These are phyloP conservation scores for Tholera decimalis DNA, from an alignment of 2,888 invertebrate genomes.

Conservation along the genomic window DNA sequence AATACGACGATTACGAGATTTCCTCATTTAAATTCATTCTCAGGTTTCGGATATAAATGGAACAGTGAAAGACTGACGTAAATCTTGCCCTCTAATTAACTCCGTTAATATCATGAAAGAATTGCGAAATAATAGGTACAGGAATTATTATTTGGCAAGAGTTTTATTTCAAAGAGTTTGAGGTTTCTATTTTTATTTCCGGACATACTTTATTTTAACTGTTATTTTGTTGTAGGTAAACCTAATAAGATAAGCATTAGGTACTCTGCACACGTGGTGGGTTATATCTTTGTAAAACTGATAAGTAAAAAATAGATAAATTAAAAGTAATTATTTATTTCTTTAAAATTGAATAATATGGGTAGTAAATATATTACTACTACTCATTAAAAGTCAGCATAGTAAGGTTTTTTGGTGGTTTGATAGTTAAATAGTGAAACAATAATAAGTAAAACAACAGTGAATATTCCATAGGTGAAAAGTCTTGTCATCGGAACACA, in stretches of 20 bases:
- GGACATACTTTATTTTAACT: not conserved
- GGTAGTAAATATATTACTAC: too few species aligned
- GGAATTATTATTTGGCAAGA: not conserved
- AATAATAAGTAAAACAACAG: too few species aligned
- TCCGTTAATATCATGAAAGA: not conserved
- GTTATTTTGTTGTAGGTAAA: not conserved
- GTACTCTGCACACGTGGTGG: too few species aligned
- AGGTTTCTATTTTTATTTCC: not conserved
- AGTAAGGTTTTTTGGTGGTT: too few species aligned
- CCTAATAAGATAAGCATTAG: not conserved
- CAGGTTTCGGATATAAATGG: not conserved
- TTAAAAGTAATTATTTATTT: too few species aligned
- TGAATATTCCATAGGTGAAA: too few species aligned
- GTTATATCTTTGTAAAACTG: too few species aligned
- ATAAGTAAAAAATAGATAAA: too few species aligned
- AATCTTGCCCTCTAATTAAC: not conserved
- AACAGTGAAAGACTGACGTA: conserved; percentile 1
- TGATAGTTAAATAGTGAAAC: too few species aligned
- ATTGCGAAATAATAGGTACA: not conserved
- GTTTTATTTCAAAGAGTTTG: not conserved
- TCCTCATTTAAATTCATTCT: not conserved
- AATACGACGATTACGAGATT: not conserved
- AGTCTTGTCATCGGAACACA: too few species aligned
- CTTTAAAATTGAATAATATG: too few species aligned
- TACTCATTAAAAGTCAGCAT: too few species aligned